A percentile compares a stretch with the other conserved stretches of the same genome.
Conservation (phyloP, 2,888 invertebrate species). For the Spialia ferax region DNA sequence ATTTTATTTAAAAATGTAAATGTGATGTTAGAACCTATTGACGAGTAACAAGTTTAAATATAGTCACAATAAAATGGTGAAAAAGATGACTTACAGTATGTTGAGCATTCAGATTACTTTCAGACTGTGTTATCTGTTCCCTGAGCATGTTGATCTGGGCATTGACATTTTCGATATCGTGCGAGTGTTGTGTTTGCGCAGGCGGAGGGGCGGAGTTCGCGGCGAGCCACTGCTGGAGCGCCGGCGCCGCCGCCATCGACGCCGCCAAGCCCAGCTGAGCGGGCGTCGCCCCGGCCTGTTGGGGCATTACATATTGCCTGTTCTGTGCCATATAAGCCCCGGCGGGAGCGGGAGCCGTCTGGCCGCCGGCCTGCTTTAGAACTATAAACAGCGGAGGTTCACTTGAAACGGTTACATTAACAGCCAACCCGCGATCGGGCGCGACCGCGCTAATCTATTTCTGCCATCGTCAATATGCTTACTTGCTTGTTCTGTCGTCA, state of each 20-base stretch:
- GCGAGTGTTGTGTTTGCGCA: conserved; percentile 58
- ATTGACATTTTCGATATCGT: conserved; percentile 86
- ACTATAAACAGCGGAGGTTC: conserved; percentile 89
- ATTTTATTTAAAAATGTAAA: neutral
- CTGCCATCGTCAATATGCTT: conserved; percentile 85
- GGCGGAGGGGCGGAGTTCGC: conserved; percentile 68
- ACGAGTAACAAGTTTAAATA: too few relatives aligned
- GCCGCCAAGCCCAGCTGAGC: conserved; percentile 86
- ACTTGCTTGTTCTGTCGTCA: conserved; percentile 97
- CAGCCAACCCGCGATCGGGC: conserved; percentile 72
- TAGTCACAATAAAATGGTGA: neutral
- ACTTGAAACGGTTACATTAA: conserved; percentile 81
- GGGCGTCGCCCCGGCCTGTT: conserved; percentile 84
- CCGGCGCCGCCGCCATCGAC: conserved; percentile 81
- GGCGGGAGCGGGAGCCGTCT: conserved; percentile 80
- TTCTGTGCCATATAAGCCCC: conserved; percentile 86
- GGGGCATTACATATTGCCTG: conserved; percentile 87
- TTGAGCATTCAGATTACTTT: conserved; percentile 98
- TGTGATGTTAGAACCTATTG: too few relatives aligned
- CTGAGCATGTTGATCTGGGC: conserved; percentile 94
- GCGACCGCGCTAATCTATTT: conserved; percentile 67
- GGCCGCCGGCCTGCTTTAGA: conserved; percentile 90
- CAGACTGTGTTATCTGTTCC: conserved; percentile 98
- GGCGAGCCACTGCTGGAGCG: conserved; percentile 79
- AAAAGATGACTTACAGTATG: conserved; percentile 89